Conservation (phyloP, 2,888 invertebrate species). For the Sipha maydis region DNA sequence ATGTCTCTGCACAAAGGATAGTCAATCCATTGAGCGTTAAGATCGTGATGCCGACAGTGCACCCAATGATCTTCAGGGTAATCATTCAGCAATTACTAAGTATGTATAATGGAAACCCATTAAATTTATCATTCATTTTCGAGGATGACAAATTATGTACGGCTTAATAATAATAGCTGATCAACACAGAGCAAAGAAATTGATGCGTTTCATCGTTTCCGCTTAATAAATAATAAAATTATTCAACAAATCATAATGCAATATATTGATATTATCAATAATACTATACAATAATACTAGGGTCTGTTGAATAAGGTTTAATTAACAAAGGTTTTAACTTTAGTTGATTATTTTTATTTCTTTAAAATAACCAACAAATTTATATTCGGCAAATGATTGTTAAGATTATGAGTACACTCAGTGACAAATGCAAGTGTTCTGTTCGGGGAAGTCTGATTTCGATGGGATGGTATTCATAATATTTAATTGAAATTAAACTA, state of each 20-base stretch:
- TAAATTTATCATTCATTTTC: conserved; percentile 4
- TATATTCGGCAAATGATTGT: no score
- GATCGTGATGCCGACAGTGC: conserved; percentile 33
- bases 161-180: not conserved
- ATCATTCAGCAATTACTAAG: conserved; percentile 27
- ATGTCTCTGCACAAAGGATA: not conserved
- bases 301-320: not conserved
- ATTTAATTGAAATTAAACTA: not conserved
- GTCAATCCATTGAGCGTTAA: not conserved
- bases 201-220: conserved; percentile 24
- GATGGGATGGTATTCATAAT: not conserved
- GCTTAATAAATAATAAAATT: not conserved
- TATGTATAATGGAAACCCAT: conserved; percentile 12
- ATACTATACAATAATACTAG: no score
- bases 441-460: not conserved
- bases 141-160: conserved; percentile 40
- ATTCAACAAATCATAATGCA: not conserved
- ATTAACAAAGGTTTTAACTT: not conserved
- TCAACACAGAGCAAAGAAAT: not conserved
- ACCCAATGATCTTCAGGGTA: not conserved
- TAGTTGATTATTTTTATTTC: not conserved
- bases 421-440: no score
- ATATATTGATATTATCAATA: not conserved
- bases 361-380: not conserved
- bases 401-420: no score